phyloP scores from a whole-genome alignment of 92 coral and sea anemone species.

The Chrysogorgia sp. region DNA sequence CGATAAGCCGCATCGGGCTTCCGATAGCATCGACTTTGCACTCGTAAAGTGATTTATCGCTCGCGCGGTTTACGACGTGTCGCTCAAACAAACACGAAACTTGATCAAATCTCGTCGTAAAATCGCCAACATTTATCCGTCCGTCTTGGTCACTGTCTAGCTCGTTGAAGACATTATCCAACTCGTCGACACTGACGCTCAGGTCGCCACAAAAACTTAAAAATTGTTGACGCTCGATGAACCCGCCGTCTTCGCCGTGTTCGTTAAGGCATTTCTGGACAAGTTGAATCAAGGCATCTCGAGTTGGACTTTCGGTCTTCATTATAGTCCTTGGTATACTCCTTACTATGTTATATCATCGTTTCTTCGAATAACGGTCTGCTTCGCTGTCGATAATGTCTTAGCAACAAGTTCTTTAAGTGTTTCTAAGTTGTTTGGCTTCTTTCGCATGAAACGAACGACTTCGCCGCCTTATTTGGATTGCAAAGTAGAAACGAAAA shows the following conservation, averaged over 20 bases:
- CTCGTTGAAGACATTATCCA: conserved; percentile 68
- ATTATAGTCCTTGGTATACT: background rate
- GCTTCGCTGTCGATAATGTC: conserved; percentile 4
- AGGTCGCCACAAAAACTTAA: conserved; percentile 77
- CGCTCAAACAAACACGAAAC: conserved; percentile 63
- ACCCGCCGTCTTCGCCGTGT: conserved; percentile 48
- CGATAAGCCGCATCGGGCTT: conserved; percentile 30
- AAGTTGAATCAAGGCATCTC: background rate
- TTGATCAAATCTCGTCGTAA: conserved; percentile 71
- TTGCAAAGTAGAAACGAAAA: conserved; percentile 1
- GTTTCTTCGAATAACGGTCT: too few species aligned
- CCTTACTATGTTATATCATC: background rate
- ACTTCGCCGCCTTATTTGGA: conserved; percentile 42
- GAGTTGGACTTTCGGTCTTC: conserved; percentile 27
- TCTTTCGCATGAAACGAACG: too few species aligned
- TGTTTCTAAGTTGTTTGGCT: too few species aligned
- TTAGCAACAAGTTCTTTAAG: background rate
- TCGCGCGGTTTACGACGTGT: background rate
- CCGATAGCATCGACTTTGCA: conserved; percentile 13
- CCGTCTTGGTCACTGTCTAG: conserved; percentile 91
- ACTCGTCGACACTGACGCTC: conserved; percentile 62
- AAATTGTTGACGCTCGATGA: conserved; percentile 76
- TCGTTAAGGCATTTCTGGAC: conserved; percentile 30
- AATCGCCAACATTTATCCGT: conserved; percentile 77
- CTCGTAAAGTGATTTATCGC: conserved; percentile 33